Evolutionary conservation across 2,888 invertebrate genomes (phyloP), one percentile per base, ranked within the genome.

Genomic region (Brachylomia viminalis): DNA sequence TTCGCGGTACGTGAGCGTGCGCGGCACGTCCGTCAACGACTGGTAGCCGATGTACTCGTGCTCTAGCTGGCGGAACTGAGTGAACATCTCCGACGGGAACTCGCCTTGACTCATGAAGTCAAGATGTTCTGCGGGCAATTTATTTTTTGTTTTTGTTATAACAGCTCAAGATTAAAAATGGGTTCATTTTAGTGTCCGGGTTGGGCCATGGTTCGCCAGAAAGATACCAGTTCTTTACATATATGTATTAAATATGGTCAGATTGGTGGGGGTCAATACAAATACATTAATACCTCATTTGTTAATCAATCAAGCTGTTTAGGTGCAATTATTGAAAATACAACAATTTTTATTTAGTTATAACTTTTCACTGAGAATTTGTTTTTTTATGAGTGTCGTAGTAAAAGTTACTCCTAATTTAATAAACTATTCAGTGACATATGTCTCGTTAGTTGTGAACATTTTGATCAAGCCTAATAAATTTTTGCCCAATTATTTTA

Each of bases 11-110:
- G 98, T 97, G 64, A 98, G 95, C 3, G 98, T 98, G 88, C 98
- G 98, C 0, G 99, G 99, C 20, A 99, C 99, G 96, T 99, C 99
- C 0, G 99, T 99, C 73, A 99, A 97, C 92, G 99, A 99, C 96
- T 99, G 99, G 96, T 99, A 99, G 65, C 99, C 99, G 92, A 99
- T 98, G 92, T 99, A 99, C 92, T 98, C 98, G 93, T 98, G 98
- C 92, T 98, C 98, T 79, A 99, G 95, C 95, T 99, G 99, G 80
- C 98, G 97, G 95, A 99, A 99, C 82, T 98, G 98, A 11, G 97
- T 97, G 91, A 99, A 98, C 89, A 97, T 97, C 89, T 98, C 97
- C 67, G 98, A 97, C 0, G 97, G 97, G 75, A 98, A 97, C 92
- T 98, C 98, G 76, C 98, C 97, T 88, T 98, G 98, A 92, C 98